These are phyloP conservation scores for Pachyrhynchus sulphureomaculatus DNA, from an alignment of 1,140 invertebrate genomes.

Conservation along the genomic window DNA sequence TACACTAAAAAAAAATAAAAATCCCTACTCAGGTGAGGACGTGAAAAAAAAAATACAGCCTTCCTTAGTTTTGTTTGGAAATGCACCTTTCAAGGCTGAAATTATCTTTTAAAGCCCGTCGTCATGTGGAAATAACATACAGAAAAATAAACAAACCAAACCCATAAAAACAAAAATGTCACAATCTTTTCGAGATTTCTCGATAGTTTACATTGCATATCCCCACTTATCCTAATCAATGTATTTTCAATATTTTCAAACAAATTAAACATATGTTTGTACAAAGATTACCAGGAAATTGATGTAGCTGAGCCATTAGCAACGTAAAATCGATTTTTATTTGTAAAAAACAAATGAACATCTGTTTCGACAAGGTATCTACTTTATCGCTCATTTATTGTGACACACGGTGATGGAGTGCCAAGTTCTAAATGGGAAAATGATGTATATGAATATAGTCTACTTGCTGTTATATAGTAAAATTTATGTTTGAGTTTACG, in stretches of 20 bases:
- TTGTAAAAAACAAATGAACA: constrained; percentile 15
- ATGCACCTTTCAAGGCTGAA: too few relatives aligned
- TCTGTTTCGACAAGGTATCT: constrained; percentile 21
- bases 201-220: not conserved
- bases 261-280: not conserved
- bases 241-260: not conserved
- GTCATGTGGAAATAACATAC: too few relatives aligned
- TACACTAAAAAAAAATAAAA: too few relatives aligned
- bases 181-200: too few relatives aligned
- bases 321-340: too few relatives aligned
- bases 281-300: not conserved
- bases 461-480: constrained; percentile 2
- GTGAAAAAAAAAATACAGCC: too few relatives aligned
- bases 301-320: not conserved
- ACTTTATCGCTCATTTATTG: constrained; percentile 26
- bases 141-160: too few relatives aligned
- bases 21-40: too few relatives aligned
- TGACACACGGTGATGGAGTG: constrained; percentile 22
- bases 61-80: too few relatives aligned
- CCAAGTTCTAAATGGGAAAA: constrained; percentile 22
- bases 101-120: too few relatives aligned
- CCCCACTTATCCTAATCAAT: not conserved
- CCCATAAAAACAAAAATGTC: too few relatives aligned
- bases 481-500: constrained; percentile 6
- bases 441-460: constrained; percentile 23